Base-by-base conservation (phyloP, 2,888 invertebrate genomes). In the Lithosia quadra region DNA sequence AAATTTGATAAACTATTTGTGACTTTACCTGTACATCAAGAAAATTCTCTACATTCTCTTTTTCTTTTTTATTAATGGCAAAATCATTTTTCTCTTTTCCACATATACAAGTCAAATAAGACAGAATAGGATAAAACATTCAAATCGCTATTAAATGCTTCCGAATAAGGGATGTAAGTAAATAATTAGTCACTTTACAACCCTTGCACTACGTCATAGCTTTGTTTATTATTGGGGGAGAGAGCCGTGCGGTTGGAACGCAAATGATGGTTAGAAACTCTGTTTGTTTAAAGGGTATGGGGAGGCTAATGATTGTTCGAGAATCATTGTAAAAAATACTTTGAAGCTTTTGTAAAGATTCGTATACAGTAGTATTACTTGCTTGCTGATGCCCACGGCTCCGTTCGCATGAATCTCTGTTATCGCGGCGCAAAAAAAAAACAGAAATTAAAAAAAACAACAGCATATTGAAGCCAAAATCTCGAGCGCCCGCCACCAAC, bases 151-250 rank as follows among this genome's bases (percentile, higher is more conserved):
- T 63, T 49, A 63, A 63, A 63, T 49, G 62, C 33, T 63, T 18
- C 21, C 33, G 49, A 63, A 49, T 33, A 63, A 63, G 62, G 49
- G 62, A 49, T 11, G 49, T 63, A 55, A 79, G 81, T 71, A 80
- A 80, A 80, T 80, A 80, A 81, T 80, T 80, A 81, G 79, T 80
- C 79, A 81, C 56, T 57, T 74, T 75, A 77, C 71, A 72, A 67
- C 67, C 70, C 70, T 64, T 60, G 55, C 65, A 34, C 55, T 66
- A 70, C 70, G 70, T 70, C 69, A 70, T 65, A 58, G 36, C 39
- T 66, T 67, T 71, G 70, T 71, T 69, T 72, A 69, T 65, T 68
- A 55, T 58, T 43, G 65, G 79, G 79, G 79, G 77, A 70, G 68
- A 68, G 58, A 71, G 56, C 64, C 36, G 57, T 73, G 74, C 34